phyloP scores from a whole-genome alignment of 2,113 vertebrate genomes.

The Paedocypris sp. region DNA sequence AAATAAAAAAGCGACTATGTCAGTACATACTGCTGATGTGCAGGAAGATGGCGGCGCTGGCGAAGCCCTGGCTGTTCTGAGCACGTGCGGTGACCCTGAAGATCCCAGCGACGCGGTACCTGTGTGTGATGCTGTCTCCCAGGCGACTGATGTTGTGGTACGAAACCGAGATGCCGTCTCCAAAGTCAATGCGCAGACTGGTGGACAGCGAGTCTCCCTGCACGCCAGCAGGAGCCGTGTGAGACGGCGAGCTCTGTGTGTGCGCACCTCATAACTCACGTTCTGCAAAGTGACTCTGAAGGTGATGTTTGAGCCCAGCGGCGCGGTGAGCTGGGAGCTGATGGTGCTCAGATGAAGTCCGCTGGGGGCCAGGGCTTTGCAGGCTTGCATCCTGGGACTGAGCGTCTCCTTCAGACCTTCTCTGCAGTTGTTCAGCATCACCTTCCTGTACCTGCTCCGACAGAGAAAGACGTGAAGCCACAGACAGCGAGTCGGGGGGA shows the following conservation, averaged over 20 bases:
- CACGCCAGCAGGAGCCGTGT: not conserved
- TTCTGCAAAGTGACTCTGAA: slow-evolving; percentile 82
- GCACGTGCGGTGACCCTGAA: slow-evolving; percentile 79
- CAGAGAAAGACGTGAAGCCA: too few relatives aligned
- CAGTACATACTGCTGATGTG: slow-evolving; percentile 85
- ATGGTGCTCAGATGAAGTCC: slow-evolving; percentile 76
- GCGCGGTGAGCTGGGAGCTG: slow-evolving; percentile 67
- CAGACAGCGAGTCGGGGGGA: too few relatives aligned
- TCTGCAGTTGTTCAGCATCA: slow-evolving; percentile 90
- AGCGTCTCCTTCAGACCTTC: slow-evolving; percentile 72
- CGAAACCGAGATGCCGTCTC: slow-evolving; percentile 83
- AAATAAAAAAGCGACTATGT: too few relatives aligned
- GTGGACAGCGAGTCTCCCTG: slow-evolving; percentile 83
- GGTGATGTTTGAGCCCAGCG: slow-evolving; percentile 76
- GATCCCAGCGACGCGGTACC: slow-evolving; percentile 79
- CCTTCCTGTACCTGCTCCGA: slow-evolving; percentile 75
- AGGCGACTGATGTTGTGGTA: slow-evolving; percentile 88
- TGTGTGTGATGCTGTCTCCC: slow-evolving; percentile 78
- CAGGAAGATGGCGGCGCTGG: slow-evolving; percentile 76
- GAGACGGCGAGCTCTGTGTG: not conserved
- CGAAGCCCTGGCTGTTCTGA: slow-evolving; percentile 82
- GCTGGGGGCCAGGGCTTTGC: slow-evolving; percentile 70
- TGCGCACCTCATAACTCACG: slow-evolving; percentile 48
- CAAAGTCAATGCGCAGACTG: slow-evolving; percentile 88
- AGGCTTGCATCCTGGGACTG: slow-evolving; percentile 72